A percentile compares a stretch with the other conserved stretches of the same genome.
Conservation (phyloP, 2,888 invertebrate species). For the Pseudococcus jackbeardsleyi region DNA sequence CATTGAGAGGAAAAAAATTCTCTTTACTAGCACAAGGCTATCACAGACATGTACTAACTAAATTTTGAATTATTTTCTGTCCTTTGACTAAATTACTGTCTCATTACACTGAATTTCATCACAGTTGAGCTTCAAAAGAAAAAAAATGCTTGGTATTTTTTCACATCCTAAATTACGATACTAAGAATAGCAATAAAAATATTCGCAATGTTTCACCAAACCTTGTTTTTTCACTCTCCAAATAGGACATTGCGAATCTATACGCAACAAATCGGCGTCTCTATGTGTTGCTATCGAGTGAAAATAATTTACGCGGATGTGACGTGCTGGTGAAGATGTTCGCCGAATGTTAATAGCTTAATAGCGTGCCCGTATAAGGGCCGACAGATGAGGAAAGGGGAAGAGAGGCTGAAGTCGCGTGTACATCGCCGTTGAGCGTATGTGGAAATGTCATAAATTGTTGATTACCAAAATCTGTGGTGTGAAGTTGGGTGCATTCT, state of each 20-base stretch:
- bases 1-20: too few relatives aligned
- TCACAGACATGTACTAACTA: background rate
- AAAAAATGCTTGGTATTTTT: background rate
- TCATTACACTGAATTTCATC: background rate
- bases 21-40: too few relatives aligned
- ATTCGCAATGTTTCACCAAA: background rate
- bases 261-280: conserved; percentile 1
- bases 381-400: background rate
- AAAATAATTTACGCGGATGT: conserved; percentile 38
- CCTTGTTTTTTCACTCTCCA: background rate
- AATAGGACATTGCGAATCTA: background rate
- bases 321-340: conserved; percentile 20
- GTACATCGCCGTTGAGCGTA: background rate
- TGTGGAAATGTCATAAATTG: background rate
- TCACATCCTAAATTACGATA: background rate
- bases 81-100: background rate
- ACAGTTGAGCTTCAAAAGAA: too few relatives aligned
- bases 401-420: background rate
- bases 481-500: background rate
- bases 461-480: background rate
- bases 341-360: conserved; percentile 9
- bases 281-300: conserved; percentile 9
- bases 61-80: background rate
- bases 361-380: background rate
- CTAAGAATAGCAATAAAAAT: background rate